Evolutionary conservation across 2,888 invertebrate species (phyloP).

Genomic region (Troides oblongomaculatus): DNA sequence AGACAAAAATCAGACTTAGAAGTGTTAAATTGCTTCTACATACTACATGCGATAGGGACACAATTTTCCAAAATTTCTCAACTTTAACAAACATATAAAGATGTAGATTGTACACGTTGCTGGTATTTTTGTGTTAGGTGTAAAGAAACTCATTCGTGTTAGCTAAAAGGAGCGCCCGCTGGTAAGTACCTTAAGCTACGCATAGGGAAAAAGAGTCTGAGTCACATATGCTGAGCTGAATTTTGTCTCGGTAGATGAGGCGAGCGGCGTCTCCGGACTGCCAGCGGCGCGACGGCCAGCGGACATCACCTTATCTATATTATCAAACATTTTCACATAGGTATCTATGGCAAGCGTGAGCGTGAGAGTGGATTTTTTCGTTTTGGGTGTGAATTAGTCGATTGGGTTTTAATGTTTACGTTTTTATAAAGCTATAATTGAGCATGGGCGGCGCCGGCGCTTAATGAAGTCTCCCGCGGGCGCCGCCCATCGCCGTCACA

Average conservation of each 20-base stretch:
- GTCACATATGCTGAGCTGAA: constrained; percentile 65
- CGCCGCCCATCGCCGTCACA: constrained; percentile 72
- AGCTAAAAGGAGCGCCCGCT: constrained; percentile 18
- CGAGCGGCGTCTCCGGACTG: constrained; percentile 71
- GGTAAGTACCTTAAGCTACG: constrained; percentile 41
- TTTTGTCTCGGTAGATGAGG: constrained; percentile 81
- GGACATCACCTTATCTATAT: constrained; percentile 78
- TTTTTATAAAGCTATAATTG: constrained; percentile 72
- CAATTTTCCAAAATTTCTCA: constrained; percentile 5
- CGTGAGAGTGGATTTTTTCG: constrained; percentile 81
- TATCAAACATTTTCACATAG: constrained; percentile 79
- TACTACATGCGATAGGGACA: constrained; percentile 16
- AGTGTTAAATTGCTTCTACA: constrained; percentile 1
- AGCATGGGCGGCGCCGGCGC: constrained; percentile 72
- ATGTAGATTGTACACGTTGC: constrained; percentile 20
- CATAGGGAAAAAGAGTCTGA: constrained; percentile 37
- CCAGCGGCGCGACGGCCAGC: constrained; percentile 72
- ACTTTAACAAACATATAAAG: neutral
- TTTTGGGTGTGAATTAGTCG: constrained; percentile 81
- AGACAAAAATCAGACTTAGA: constrained; percentile 75
- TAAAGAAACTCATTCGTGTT: constrained; percentile 12
- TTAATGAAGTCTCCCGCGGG: constrained; percentile 50
- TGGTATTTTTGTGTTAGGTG: constrained; percentile 13
- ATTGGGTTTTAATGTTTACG: constrained; percentile 80
- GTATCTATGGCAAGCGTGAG: constrained; percentile 81